Evolutionary conservation across 2,797 vertebrate species (phyloP), one percentile per base, ranked within the genome.

Genomic region (Poeciliopsis turneri): DNA sequence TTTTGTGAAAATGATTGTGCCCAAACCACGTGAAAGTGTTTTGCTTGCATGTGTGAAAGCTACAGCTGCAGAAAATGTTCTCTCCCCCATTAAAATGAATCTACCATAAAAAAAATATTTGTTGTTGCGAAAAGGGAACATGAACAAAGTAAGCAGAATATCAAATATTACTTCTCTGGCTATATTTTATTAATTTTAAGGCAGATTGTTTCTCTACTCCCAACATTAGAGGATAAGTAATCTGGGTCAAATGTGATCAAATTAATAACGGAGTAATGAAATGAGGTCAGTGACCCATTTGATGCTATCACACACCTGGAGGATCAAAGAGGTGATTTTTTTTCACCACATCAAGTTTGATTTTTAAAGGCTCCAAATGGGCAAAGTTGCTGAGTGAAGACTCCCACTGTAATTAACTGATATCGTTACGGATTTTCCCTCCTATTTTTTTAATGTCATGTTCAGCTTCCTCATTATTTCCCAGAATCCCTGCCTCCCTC

Each of bases 281-380:
- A 94, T 87, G 87, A 59, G 83, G 82, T 66, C 55, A 83, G 80
- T 88, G 91, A 91, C 81, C 89, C 85, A 74, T 70, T 76, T 78
- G 91, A 93, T 92, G 76, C 13, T 94, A 93, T 93, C 91, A 43
- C 90, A 91, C 95, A 95, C 93, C 95, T 95, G 94, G 86, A 85
- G 88, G 91, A 92, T 95, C 93, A 95, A 95, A 94, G 92, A 71
- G 71, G 39, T 47, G 68, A 28, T 4, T 64, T 45, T 36, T 39
- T 75, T 41, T 66, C 13, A 53, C 1, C 46, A 64, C 15, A 59
- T 88, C 84, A 83, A 59, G 12, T 86, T 77, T 66, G 41, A 81
- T n/a, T 73, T 87, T 81, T 74, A 51, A 82, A 80, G 78, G 70
- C 76, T 78, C 59, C 2, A 18, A 45, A 20, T n/a, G 25, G 75